Evolutionary conservation across 2,113 vertebrate species (phyloP), one percentile per base, ranked within the genome.

Genomic region (Phasianus colchicus): DNA sequence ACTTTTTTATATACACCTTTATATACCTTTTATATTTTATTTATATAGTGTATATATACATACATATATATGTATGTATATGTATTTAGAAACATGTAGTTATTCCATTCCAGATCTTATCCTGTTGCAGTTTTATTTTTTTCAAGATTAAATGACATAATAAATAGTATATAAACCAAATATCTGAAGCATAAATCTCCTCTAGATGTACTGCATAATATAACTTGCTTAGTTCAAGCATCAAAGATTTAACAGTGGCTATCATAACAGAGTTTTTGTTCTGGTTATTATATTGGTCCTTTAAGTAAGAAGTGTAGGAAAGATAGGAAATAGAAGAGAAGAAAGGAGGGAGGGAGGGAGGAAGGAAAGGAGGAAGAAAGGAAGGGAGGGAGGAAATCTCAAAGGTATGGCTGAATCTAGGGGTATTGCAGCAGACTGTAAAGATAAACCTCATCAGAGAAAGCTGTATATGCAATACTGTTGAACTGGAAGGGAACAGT

Each of bases 401-500:
- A 32, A 30, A 72, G 16, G 4, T 11, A 83, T 48, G 20, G 8
- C 13, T 90, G n/a, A 89, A 64, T 91, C 70, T 42, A 64, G 2
- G 16, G 19, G 34, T 27, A 75, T 4, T 92, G 12, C 30, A 65
- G 5, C 38, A 72, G 40, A 13, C 54, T 69, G 3, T n/a, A 72
- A 83, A n/a, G 34, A 16, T 83, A 81, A 79, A 64, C 13, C 43
- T 93, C 34, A 76, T 87, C 75, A 83, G 71, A 90, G 40, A 80
- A 92, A 73, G 58, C n/a, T 64, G 91, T 70, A 30, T 15, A 43
- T 66, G 66, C 83, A 66, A 47, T 60, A n/a, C 27, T 83, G 1
- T 38, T 88, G 15, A 55, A 81, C 16, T 92, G 83, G 73, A 90
- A 92, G 47, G 54, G 64, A 80, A 83, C 88, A 93, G 92, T 43